Evolutionary conservation across 2,888 invertebrate species (phyloP), one percentile per base, ranked within the genome.

Genomic region (Trichopria drosophilae): DNA sequence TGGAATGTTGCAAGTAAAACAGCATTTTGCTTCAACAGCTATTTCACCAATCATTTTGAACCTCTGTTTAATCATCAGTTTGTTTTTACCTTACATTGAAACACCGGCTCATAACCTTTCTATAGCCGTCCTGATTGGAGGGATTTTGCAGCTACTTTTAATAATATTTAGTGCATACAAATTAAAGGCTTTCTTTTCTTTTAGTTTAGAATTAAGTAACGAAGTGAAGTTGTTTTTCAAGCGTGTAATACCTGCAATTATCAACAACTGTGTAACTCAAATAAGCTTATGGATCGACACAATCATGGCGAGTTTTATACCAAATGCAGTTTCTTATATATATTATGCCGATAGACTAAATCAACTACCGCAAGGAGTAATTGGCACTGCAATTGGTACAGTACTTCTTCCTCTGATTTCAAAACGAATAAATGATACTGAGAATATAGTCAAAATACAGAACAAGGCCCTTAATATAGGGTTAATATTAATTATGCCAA

Each of bases 231-330:
- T 41, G 15, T 40, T 41, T 41, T 41, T 42, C 32, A 42, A 42
- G 42, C 42, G 42, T 42, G 42, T 42, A n/a, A 32, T 42, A 42
- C 42, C 42, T 42, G 42, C 42, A 42, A 42, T n/a, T 42, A 42
- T 42, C 42, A 42, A 42, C 22, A 42, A 42, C 32, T 42, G 42
- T 42, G 42, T 42, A 42, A 42, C 18, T 16, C 42, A 42, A 42
- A 31, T 42, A 42, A 42, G 42, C 10, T 12, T 42, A 42, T 42
- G 42, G 42, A 42, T 42, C 32, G 42, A 42, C 15, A 42, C 42
- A 42, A 42, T 42, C 32, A 42, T 42, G 42, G 42, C 42, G 32
- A 42, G 42, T 42, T 42, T 42, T 42, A 42, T 42, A 42, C 42
- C 42, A 31, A 42, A 42, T 42, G 42, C 42, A 24, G 42, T 42